Conservation (phyloP, 2,113 vertebrate genomes). For the Hystrix brachyura region DNA sequence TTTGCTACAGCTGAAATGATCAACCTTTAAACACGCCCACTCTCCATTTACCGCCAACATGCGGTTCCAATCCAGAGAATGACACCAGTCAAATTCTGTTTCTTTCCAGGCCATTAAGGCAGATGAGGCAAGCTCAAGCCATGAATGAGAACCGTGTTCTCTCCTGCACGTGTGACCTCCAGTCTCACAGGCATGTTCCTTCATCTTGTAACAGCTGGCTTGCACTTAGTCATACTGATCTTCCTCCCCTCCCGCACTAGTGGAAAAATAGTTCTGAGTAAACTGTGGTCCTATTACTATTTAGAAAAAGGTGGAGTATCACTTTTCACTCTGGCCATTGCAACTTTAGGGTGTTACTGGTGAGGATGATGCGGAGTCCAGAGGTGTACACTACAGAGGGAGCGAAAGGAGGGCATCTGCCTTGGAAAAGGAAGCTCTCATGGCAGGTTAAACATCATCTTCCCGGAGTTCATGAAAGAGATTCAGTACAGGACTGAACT, state of each 20-base stretch:
- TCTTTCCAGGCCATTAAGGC: conserved; percentile 45
- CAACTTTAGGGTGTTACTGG: neutral
- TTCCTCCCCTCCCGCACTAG: neutral
- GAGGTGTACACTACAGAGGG: neutral
- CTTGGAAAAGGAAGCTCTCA: neutral
- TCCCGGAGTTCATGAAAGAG: neutral
- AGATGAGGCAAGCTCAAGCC: neutral
- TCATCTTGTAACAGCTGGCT: neutral
- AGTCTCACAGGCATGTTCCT: neutral
- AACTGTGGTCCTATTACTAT: neutral
- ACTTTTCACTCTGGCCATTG: conserved; percentile 17
- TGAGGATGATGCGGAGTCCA: neutral
- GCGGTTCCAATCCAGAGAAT: conserved; percentile 64
- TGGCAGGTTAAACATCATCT: neutral
- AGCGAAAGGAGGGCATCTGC: neutral
- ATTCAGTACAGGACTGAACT: neutral
- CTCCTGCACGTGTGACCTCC: neutral
- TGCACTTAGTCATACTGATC: neutral
- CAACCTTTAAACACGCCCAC: conserved; percentile 81
- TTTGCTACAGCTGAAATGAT: conserved; percentile 81
- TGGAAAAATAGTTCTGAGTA: neutral
- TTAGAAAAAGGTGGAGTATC: neutral
- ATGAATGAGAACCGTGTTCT: neutral
- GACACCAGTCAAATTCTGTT: conserved; percentile 69
- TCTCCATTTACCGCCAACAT: conserved; percentile 69